Evolutionary conservation across 2,797 vertebrate species (phyloP).

Genomic region (Intellagama lesueurii): DNA sequence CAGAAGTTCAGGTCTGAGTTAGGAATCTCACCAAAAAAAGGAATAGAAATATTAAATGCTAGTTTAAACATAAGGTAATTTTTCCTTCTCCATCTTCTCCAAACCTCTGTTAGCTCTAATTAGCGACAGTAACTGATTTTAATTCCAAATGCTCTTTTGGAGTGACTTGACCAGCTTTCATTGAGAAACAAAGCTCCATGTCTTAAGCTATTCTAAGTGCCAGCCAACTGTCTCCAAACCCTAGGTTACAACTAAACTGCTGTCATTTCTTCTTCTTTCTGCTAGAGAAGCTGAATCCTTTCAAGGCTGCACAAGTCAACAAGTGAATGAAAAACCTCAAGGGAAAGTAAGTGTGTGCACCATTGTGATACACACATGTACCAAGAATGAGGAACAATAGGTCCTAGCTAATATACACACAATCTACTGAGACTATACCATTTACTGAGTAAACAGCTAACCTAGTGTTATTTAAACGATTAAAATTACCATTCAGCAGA

Average conservation of each 20-base stretch:
- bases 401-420: neutral
- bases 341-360: neutral
- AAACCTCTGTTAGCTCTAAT: neutral
- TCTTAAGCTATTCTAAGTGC: no score
- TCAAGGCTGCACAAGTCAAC: neutral
- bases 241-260: neutral
- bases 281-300: neutral
- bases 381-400: neutral
- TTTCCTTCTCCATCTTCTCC: neutral
- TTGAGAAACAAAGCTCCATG: no score
- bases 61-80: neutral
- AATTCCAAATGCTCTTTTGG: neutral
- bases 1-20: no score
- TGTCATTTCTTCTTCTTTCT: neutral
- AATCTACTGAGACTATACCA: neutral
- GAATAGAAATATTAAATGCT: neutral
- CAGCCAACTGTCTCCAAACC: neutral
- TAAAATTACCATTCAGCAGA: slow-evolving; percentile 85
- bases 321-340: neutral
- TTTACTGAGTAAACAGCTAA: neutral
- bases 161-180: no score
- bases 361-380: neutral
- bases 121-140: neutral
- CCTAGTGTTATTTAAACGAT: neutral
- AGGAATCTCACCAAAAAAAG: neutral